Conservation (phyloP, 1,140 invertebrate genomes). For the Pseudomyrmex gracilis region DNA sequence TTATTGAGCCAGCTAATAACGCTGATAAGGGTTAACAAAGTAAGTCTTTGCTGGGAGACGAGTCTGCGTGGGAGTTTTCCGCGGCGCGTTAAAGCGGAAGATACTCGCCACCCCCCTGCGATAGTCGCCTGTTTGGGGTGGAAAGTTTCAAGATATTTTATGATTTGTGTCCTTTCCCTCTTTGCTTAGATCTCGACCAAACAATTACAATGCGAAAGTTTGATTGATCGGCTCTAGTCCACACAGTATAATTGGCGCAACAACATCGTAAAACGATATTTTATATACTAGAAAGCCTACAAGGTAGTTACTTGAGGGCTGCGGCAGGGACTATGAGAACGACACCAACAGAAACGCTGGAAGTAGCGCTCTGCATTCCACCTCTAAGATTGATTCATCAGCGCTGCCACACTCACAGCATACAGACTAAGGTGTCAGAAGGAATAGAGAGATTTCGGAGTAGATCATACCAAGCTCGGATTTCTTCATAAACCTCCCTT, state of each 20-base stretch:
- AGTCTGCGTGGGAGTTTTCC: conserved; percentile 76
- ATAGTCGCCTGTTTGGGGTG: conserved; percentile 15
- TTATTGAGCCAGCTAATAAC: conserved; percentile 81
- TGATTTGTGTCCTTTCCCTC: not conserved
- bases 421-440: no score
- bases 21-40: conserved; percentile 80
- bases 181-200: not conserved
- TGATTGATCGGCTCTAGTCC: not conserved
- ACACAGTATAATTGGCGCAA: not conserved
- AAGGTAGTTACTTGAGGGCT: no score
- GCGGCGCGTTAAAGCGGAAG: conserved; percentile 45
- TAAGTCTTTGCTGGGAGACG: conserved; percentile 72
- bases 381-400: no score
- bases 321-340: no score
- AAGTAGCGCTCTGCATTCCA: no score
- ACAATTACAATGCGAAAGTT: not conserved
- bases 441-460: no score
- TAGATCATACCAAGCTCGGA: no score
- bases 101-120: conserved; percentile 18
- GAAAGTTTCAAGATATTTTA: not conserved
- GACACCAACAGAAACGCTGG: no score
- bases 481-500: no score
- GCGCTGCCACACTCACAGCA: no score
- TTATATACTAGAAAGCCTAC: no score
- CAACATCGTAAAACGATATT: not conserved